These are phyloP conservation scores for Fistularia tabacaria DNA, from an alignment of 2,797 vertebrate species.

Conservation along the genomic window DNA sequence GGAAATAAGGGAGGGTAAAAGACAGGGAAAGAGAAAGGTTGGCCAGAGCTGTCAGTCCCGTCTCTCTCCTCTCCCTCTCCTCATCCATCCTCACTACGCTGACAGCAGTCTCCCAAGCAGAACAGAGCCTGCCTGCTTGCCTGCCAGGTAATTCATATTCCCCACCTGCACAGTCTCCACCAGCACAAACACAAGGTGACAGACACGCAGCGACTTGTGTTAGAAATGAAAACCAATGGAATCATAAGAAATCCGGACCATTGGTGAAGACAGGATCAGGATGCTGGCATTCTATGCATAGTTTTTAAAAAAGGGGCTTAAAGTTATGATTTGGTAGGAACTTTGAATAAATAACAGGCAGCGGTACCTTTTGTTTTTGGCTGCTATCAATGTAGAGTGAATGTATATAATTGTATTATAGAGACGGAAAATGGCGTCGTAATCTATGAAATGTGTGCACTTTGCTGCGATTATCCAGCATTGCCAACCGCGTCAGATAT, in stretches of 20 bases:
- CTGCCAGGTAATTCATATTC: constrained; percentile 79
- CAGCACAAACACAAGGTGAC: constrained; percentile 31
- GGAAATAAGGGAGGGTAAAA: constrained; percentile 5
- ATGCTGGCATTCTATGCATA: too few species aligned
- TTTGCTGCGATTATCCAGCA: too few species aligned
- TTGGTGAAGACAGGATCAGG: too few species aligned
- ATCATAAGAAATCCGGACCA: background rate
- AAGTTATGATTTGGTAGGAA: too few species aligned
- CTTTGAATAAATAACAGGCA: too few species aligned
- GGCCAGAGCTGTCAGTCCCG: constrained; percentile 71
- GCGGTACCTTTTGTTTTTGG: too few species aligned
- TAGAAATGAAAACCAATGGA: constrained; percentile 16
- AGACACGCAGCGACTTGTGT: constrained; percentile 26
- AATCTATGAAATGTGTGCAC: too few species aligned
- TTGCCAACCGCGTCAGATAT: too few species aligned
- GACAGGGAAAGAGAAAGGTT: constrained; percentile 20
- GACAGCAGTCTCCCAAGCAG: constrained; percentile 77
- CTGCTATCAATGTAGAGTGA: too few species aligned
- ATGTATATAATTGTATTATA: too few species aligned
- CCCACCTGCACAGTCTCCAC: constrained; percentile 59
- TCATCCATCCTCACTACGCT: constrained; percentile 70
- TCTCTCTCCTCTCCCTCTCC: constrained; percentile 67
- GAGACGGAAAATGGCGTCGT: too few species aligned
- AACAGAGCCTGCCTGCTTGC: constrained; percentile 58
- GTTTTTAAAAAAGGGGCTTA: too few species aligned